These are phyloP conservation scores for Diadophis punctatus DNA, from an alignment of 2,113 vertebrate genomes.

Conservation along the genomic window DNA sequence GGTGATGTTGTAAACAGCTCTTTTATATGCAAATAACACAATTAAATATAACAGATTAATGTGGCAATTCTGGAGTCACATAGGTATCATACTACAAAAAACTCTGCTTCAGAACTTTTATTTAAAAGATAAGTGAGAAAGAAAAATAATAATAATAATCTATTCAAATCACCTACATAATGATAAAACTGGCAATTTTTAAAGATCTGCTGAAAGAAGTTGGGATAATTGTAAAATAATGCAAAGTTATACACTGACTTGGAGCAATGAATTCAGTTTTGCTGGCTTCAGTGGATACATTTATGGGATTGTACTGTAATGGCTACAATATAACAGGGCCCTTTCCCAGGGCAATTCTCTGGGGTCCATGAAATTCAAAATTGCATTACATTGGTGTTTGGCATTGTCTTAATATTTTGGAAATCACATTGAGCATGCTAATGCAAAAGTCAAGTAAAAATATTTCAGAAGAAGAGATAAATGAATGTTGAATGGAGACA, in stretches of 20 bases:
- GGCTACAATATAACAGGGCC: neutral
- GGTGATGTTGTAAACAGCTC: neutral
- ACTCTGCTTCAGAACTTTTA: neutral
- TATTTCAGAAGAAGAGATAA: neutral
- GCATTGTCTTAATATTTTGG: neutral
- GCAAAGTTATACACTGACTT: neutral
- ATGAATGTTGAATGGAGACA: neutral
- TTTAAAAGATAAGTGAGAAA: neutral
- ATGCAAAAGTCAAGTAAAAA: neutral
- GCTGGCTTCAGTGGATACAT: neutral
- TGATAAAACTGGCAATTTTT: neutral
- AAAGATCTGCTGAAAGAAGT: neutral
- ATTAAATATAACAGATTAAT: slow-evolving; percentile 2
- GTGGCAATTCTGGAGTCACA: neutral
- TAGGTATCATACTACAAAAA: neutral
- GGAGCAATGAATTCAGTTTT: neutral
- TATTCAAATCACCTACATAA: neutral
- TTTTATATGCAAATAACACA: neutral
- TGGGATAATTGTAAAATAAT: no score
- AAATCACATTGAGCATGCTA: neutral
- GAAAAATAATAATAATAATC: neutral
- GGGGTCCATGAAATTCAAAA: neutral
- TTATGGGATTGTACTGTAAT: neutral
- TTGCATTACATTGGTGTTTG: no score
- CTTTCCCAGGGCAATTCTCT: neutral